Conservation (phyloP, 1,140 invertebrate genomes). For the Ooceraea biroi region DNA sequence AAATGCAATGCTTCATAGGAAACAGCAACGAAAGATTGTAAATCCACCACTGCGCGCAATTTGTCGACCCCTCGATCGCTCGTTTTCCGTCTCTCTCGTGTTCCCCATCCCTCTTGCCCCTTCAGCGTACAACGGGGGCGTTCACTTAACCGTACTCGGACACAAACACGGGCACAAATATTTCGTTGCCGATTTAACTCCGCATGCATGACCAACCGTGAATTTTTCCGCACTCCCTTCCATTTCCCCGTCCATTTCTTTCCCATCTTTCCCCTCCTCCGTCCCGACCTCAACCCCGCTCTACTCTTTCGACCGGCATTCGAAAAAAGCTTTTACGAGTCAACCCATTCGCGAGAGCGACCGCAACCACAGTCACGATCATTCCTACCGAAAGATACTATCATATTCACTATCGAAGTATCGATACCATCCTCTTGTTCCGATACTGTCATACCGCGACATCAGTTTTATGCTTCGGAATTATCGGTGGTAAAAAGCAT, state of each 20-base stretch:
- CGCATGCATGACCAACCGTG: slow-evolving; percentile 51
- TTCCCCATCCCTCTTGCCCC: slow-evolving; percentile 2
- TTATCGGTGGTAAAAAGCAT: neutral
- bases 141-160: slow-evolving; percentile 55
- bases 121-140: slow-evolving; percentile 11
- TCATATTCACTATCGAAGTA: neutral
- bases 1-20: slow-evolving; percentile 50
- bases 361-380: slow-evolving; percentile 25
- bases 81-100: slow-evolving; percentile 5
- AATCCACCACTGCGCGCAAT: slow-evolving; percentile 27
- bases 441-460: neutral
- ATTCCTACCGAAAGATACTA: slow-evolving; percentile 21
- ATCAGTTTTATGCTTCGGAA: neutral
- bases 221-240: slow-evolving; percentile 37
- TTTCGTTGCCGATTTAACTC: slow-evolving; percentile 59
- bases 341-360: slow-evolving; percentile 19
- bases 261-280: slow-evolving; percentile 41
- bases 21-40: slow-evolving; percentile 52
- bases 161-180: slow-evolving; percentile 51
- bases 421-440: neutral
- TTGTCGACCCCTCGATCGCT: slow-evolving; percentile 42
- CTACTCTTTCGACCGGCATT: slow-evolving; percentile 36
- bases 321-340: slow-evolving; percentile 50
- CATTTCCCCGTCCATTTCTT: neutral
- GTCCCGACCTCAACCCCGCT: slow-evolving; percentile 35